phyloP scores from a whole-genome alignment of 92 coral and sea anemone genomes.

The Porites lobata region DNA sequence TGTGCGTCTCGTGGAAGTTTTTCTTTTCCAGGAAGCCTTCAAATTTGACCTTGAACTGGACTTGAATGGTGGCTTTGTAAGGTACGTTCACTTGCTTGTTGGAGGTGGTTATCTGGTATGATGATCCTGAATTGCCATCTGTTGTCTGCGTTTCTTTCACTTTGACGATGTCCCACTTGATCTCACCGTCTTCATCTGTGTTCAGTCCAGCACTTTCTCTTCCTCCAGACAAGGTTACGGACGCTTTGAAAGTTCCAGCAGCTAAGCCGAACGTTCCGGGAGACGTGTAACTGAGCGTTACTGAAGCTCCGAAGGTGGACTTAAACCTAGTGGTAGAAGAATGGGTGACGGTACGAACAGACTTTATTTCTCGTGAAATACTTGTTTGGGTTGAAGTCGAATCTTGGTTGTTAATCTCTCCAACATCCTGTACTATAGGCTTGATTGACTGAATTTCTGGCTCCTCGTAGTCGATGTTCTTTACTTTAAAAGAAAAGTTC shows the following conservation, averaged over 20 bases:
- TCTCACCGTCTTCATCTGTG: constrained; percentile 19
- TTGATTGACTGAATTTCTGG: constrained; percentile 63
- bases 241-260: constrained; percentile 24
- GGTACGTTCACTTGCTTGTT: constrained; percentile 51
- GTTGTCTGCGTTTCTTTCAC: constrained; percentile 26
- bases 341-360: constrained; percentile 55
- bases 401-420: constrained; percentile 33
- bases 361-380: constrained; percentile 15
- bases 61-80: constrained; percentile 74
- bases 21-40: constrained; percentile 70
- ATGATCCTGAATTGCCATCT: neutral
- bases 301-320: constrained; percentile 5
- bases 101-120: constrained; percentile 43
- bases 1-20: constrained; percentile 60
- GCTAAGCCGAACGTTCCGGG: constrained; percentile 23
- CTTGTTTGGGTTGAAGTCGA: neutral
- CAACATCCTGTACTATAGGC: constrained; percentile 44
- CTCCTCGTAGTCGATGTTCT: constrained; percentile 60
- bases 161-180: constrained; percentile 28
- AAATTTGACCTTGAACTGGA: constrained; percentile 69
- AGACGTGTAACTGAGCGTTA: constrained; percentile 41
- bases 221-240: constrained; percentile 46
- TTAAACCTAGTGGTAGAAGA: constrained; percentile 24
- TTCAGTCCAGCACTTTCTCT: constrained; percentile 7
- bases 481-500: constrained; percentile 68